Percentiles rank a stretch among this genome's conserved stretches.
Conservation (phyloP, 2,113 vertebrate species). For the Morone saxatilis region DNA sequence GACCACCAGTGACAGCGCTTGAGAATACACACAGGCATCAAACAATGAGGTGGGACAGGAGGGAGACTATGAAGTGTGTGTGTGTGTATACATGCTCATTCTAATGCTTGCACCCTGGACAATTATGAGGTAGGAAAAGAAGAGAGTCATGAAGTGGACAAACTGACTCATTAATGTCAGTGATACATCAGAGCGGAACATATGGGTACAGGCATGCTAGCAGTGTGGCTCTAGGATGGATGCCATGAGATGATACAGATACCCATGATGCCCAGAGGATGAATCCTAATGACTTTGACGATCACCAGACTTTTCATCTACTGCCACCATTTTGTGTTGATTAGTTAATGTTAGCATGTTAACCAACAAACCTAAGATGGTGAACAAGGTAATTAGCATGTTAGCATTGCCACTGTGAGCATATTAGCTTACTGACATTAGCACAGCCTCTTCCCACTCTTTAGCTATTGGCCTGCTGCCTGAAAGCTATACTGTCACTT, state of each 20-base stretch:
- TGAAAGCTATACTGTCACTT: background rate
- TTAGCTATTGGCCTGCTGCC: background rate
- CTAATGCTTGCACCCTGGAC: background rate
- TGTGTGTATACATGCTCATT: background rate
- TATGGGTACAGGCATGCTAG: too few relatives aligned
- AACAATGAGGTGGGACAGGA: slow-evolving; percentile 3
- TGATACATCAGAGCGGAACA: too few relatives aligned
- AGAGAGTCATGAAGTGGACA: background rate
- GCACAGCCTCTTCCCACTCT: background rate
- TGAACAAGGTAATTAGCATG: too few relatives aligned
- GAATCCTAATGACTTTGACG: too few relatives aligned
- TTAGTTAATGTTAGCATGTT: too few relatives aligned
- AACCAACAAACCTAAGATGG: too few relatives aligned
- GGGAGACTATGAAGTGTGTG: background rate
- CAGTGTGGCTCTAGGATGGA: too few relatives aligned
- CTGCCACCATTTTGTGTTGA: too few relatives aligned
- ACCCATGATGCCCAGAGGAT: too few relatives aligned
- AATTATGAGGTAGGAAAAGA: background rate
- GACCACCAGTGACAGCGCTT: slow-evolving; percentile 5
- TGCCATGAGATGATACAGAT: too few relatives aligned
- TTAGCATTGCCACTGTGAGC: background rate
- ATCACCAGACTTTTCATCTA: too few relatives aligned
- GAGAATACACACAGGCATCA: background rate
- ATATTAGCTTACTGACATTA: background rate
- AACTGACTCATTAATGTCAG: background rate